phyloP scores from a whole-genome alignment of 2,888 invertebrate genomes.

The Marasmarcha lunaedactyla region DNA sequence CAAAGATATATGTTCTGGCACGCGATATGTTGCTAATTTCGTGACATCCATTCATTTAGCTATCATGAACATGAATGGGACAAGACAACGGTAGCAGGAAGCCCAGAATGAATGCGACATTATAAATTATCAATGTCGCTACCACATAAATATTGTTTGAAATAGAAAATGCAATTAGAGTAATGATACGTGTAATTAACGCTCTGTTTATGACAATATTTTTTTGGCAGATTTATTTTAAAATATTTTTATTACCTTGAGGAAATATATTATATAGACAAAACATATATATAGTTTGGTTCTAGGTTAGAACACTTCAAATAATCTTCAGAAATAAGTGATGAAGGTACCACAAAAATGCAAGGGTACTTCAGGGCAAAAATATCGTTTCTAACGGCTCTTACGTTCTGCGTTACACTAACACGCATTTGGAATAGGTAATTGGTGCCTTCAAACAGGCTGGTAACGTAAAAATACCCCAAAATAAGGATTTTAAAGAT shows the following conservation, averaged over 20 bases:
- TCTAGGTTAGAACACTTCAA: too few relatives aligned
- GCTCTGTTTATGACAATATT: neutral
- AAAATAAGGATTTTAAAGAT: constrained; percentile 51
- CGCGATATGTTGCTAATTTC: constrained; percentile 55
- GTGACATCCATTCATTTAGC: constrained; percentile 59
- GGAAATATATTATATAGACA: too few relatives aligned
- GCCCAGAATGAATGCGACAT: constrained; percentile 27
- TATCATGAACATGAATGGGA: constrained; percentile 53
- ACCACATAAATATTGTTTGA: constrained; percentile 36
- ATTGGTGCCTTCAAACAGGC: constrained; percentile 7
- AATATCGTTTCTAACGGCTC: too few relatives aligned
- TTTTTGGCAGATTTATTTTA: neutral
- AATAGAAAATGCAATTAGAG: constrained; percentile 32
- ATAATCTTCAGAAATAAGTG: too few relatives aligned
- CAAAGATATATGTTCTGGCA: constrained; percentile 51
- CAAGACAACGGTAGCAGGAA: constrained; percentile 39
- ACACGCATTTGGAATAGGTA: neutral
- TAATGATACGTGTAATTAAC: constrained; percentile 18
- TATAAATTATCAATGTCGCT: constrained; percentile 28
- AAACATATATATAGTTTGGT: too few relatives aligned
- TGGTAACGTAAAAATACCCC: constrained; percentile 30
- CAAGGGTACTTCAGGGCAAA: too few relatives aligned
- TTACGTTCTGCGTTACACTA: too few relatives aligned
- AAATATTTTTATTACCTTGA: too few relatives aligned
- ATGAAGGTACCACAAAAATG: too few relatives aligned